Percentiles rank a stretch among this genome's conserved stretches.
Evolutionary conservation across 2,113 vertebrate genomes (phyloP).

Genomic region (Heloderma charlesbogerti): DNA sequence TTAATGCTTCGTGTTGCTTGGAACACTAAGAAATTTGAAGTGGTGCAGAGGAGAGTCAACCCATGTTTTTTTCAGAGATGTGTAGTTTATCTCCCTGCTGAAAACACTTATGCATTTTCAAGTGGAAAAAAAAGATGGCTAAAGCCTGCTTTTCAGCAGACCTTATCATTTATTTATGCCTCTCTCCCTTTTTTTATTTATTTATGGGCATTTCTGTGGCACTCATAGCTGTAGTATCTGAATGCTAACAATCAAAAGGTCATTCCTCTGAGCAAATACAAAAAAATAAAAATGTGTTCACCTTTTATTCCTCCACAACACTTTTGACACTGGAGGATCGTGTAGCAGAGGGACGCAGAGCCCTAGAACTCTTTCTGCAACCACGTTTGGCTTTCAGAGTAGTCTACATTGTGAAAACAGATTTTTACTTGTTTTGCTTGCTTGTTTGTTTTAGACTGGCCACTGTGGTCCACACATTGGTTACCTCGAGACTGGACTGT

Average conservation of each 20-base stretch:
- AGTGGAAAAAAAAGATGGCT: background rate
- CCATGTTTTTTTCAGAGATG: background rate
- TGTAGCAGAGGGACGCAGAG: background rate
- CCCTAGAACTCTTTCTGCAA: background rate
- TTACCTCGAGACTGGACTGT: too few relatives aligned
- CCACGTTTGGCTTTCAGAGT: background rate
- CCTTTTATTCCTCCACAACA: background rate
- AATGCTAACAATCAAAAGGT: conserved; percentile 9
- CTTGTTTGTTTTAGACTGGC: too few relatives aligned
- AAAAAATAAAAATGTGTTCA: background rate
- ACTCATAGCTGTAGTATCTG: background rate
- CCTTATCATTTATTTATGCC: background rate
- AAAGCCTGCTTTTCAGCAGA: background rate
- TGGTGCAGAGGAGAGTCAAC: too few relatives aligned
- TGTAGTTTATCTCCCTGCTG: background rate
- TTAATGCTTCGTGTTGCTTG: conserved; percentile 17
- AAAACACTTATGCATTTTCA: conserved; percentile 17
- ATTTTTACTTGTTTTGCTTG: background rate
- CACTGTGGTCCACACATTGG: too few relatives aligned
- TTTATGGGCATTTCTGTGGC: conserved; percentile 21
- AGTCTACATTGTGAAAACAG: background rate
- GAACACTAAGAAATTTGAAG: background rate
- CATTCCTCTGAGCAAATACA: conserved; percentile 5
- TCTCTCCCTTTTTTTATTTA: background rate
- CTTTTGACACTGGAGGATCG: background rate